Evolutionary conservation across 53 echinoderm and acorn worm species (phyloP).

Genomic region (Holothuria scabra): DNA sequence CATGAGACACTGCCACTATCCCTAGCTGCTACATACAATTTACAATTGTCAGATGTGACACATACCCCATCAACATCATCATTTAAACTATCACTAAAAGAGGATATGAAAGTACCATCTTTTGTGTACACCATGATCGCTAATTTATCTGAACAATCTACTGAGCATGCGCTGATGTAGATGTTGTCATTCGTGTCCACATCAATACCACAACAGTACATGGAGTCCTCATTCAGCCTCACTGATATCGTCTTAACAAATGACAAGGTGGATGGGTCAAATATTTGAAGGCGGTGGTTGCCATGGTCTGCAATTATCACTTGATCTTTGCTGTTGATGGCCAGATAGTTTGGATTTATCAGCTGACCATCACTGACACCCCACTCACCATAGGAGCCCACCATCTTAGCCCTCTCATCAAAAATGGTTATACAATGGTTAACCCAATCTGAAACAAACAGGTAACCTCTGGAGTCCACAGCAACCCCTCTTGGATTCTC

Average conservation of each 20-base stretch:
- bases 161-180: conserved; percentile 40
- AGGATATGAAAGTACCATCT: conserved; percentile 26
- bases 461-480: conserved; percentile 32
- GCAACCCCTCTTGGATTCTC: conserved; percentile 41
- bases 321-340: conserved; percentile 42
- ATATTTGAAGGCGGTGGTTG: conserved; percentile 23
- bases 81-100: conserved; percentile 41
- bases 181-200: conserved; percentile 41
- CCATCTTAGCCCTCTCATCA: conserved; percentile 30
- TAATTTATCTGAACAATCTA: conserved; percentile 31
- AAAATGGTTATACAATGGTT: conserved; percentile 25
- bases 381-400: conserved; percentile 23
- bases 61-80: conserved; percentile 42
- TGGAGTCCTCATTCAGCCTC: conserved; percentile 28
- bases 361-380: conserved; percentile 20
- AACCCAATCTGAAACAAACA: conserved; percentile 33
- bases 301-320: conserved; percentile 35
- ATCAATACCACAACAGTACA: conserved; percentile 41
- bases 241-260: conserved; percentile 37
- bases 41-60: conserved; percentile 31
- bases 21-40: conserved; percentile 30
- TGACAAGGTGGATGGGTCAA: background rate
- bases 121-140: conserved; percentile 40
- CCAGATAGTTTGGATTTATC: conserved; percentile 28
- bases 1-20: conserved; percentile 41